Evolutionary conservation across 2,113 vertebrate genomes (phyloP), one percentile per base, ranked within the genome.

Genomic region (Trichomycterus rosablanca): DNA sequence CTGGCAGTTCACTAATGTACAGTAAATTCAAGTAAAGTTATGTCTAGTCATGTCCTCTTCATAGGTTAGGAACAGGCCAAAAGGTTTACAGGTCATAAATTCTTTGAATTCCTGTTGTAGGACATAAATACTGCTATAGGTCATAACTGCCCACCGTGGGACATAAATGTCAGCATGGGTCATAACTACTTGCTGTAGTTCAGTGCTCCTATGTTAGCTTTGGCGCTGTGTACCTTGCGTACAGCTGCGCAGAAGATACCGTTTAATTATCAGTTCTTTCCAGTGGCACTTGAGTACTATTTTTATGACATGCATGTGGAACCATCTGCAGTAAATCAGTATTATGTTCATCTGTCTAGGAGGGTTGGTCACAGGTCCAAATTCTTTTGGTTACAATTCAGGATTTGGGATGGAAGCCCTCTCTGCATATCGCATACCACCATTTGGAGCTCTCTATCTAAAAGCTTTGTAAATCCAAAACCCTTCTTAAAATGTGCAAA

Each of bases 21-120:
- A n/a, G 23, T 18, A n/a, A 66, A 18, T 58, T 51, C 9, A 42
- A 68, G 68, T 78, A 42, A 42, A 67, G 40, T 52, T 49, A 65
- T 73, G 75, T 72, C 55, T 61, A 18, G 19, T 39, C 45, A 22
- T 45, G 40, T n/a, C 16, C 24, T 59, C 16, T 2, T 40, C 11
- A n/a, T 40, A 3, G 37, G 11, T 40, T 3, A n/a, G 37, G 3
- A n/a, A n/a, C n/a, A n/a, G n/a, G 26, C 3, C 7, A 30, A 4
- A 30, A 30, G 26, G 26, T 30, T 7, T 7, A 7, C 7, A 14
- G 37, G 37, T 40, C 37, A n/a, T 35, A 35, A 35, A 35, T 10
- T 2, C n/a, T n/a, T n/a, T n/a, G n/a, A n/a, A n/a, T 30, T 30
- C 37, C 14, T 40, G 37, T 14, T 14, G n/a, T 40, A n/a, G 37